Percentiles rank a stretch among this genome's conserved stretches.
Conservation (phyloP, 64 coral and sea anemone species). For the Dendrophyllia cribrosa region DNA sequence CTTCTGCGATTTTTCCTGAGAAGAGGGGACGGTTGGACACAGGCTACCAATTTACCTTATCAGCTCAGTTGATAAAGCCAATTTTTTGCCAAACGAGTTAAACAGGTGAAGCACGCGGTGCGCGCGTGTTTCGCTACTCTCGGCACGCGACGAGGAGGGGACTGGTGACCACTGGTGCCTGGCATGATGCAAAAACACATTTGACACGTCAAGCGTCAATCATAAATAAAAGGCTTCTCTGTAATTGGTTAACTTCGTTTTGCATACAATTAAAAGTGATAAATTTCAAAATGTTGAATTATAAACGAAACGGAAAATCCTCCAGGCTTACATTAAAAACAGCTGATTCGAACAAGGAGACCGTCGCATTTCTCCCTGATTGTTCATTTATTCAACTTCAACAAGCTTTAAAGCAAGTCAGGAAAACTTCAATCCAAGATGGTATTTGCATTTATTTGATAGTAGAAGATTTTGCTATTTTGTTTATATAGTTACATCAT, state of each 20-base stretch:
- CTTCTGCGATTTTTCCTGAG: too few species aligned
- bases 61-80: too few species aligned
- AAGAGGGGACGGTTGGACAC: too few species aligned
- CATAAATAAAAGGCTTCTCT: background rate
- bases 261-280: background rate
- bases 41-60: too few species aligned
- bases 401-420: background rate
- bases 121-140: too few species aligned
- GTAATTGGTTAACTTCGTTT: background rate
- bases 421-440: background rate
- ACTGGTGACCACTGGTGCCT: too few species aligned
- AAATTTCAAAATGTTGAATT: background rate
- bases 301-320: background rate
- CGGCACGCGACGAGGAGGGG: too few species aligned
- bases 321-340: background rate
- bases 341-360: background rate
- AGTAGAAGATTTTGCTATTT: background rate
- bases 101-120: too few species aligned
- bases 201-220: background rate
- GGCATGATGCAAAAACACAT: background rate
- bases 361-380: slow-evolving; percentile 5
- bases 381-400: background rate
- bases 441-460: background rate
- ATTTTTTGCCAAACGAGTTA: too few species aligned
- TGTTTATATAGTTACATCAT: background rate